Evolutionary conservation across 2,888 invertebrate genomes (phyloP), one percentile per base, ranked within the genome.

Genomic region (Polymixis flavicincta): DNA sequence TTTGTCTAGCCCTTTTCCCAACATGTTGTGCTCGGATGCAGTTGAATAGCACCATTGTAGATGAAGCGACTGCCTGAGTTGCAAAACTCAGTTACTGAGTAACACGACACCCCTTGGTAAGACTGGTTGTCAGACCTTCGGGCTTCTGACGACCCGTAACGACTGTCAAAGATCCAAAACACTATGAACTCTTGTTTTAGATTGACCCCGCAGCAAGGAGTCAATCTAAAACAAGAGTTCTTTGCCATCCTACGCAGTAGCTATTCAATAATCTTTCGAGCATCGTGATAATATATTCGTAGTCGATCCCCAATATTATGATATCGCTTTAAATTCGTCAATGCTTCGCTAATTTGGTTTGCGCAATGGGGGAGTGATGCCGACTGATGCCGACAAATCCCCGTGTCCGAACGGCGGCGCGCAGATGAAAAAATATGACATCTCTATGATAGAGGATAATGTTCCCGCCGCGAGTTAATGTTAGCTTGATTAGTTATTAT

Each of bases 251-350:
- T 25, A 17, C 11, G 11, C 25, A 6, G 19, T 37, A 19, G 14
- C 19, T 25, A 17, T 71, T 45, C 22, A 45, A 17, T 57, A 57
- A 52, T 74, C 25, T 72, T 57, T 55, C 25, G 8, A 14, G 14
- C 22, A 69, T n/a, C 50, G 48, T 52, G 57, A 63, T 42, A 84
- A 76, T 32, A 78, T 74, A 67, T 83, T 79, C 66, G 72, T 60
- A 76, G 66, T 55, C 71, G 68, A 72, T 83, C 83, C 84, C 83
- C 82, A 85, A 83, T 82, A 83, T 83, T 82, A 86, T 83, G 76
- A 90, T 91, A 92, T 93, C 89, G 90, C 86, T 92, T 91, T 92
- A 92, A 93, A 92, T 91, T 89, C 88, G 89, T 89, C 90, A 92
- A 92, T 94, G 92, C 91, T 91, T 89, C 91, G 91, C 92, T 91